Evolutionary conservation across 1,140 invertebrate genomes (phyloP).

Genomic region (Solenopsis invicta): DNA sequence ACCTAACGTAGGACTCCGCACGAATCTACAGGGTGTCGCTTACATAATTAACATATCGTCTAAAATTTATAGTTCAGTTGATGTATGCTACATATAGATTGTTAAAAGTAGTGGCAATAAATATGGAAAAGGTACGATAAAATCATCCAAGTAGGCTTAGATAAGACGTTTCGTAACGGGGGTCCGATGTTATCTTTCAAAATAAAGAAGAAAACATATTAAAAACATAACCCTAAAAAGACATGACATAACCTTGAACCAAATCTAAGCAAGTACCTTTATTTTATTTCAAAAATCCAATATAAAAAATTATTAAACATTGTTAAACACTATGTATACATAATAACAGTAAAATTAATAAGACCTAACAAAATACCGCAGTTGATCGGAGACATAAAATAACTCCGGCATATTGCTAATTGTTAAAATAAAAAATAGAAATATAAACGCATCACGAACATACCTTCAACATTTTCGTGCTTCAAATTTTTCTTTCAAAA

Average conservation of each 20-base stretch:
- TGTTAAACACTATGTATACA: neutral
- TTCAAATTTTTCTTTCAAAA: slow-evolving; percentile 2
- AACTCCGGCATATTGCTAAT: neutral
- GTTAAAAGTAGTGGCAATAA: no score
- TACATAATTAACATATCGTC: no score
- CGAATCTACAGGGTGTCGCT: no score
- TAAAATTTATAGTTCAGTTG: no score
- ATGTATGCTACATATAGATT: no score
- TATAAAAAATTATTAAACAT: neutral
- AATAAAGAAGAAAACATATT: neutral
- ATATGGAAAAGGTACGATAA: no score
- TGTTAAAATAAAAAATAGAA: slow-evolving; percentile 5
- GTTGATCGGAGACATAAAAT: neutral
- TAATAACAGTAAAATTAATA: neutral
- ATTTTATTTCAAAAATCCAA: neutral
- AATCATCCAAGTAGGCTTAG: no score
- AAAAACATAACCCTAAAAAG: neutral
- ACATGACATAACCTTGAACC: neutral
- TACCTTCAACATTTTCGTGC: slow-evolving; percentile 39
- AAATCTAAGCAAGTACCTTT: neutral
- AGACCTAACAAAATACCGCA: neutral
- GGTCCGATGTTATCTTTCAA: neutral
- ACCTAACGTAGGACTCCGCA: no score
- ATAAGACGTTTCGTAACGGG: no score
- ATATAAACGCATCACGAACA: neutral